phyloP scores from a whole-genome alignment of 92 coral and sea anemone species.

The Parazoanthus swiftii region DNA sequence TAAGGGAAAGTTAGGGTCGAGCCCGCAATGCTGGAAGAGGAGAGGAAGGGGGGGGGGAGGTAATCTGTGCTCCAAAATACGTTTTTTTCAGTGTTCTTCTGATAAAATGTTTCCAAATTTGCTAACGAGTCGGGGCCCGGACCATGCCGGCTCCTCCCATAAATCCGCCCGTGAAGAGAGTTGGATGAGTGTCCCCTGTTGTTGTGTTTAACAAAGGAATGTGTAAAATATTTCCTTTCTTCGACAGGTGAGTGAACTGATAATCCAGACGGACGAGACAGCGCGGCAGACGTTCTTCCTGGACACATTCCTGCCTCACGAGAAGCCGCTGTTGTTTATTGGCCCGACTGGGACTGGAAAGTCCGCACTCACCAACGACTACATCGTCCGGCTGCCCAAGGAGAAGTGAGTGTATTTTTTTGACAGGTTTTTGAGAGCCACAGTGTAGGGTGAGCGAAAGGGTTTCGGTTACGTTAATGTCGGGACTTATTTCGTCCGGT shows the following conservation, averaged over 20 bases:
- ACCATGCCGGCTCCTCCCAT: no score
- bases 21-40: no score
- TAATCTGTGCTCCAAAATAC: no score
- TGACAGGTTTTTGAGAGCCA: neutral
- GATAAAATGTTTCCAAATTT: no score
- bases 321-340: constrained; percentile 82
- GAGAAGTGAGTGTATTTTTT: constrained; percentile 67
- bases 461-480: no score
- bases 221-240: neutral
- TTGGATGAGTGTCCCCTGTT: no score
- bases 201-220: neutral
- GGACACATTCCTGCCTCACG: constrained; percentile 81
- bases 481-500: constrained; percentile 52
- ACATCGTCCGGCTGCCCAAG: constrained; percentile 80
- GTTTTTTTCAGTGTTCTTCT: no score
- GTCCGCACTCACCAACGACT: constrained; percentile 92
- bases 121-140: no score
- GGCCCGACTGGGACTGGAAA: constrained; percentile 99
- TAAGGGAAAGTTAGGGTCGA: no score
- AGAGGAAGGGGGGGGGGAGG: no score
- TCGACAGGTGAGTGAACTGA: constrained; percentile 89
- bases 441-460: no score
- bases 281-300: constrained; percentile 93
- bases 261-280: constrained; percentile 96
- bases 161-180: no score